Evolutionary conservation across 2,797 vertebrate genomes (phyloP).

Genomic region (Scyliorhinus canicula): DNA sequence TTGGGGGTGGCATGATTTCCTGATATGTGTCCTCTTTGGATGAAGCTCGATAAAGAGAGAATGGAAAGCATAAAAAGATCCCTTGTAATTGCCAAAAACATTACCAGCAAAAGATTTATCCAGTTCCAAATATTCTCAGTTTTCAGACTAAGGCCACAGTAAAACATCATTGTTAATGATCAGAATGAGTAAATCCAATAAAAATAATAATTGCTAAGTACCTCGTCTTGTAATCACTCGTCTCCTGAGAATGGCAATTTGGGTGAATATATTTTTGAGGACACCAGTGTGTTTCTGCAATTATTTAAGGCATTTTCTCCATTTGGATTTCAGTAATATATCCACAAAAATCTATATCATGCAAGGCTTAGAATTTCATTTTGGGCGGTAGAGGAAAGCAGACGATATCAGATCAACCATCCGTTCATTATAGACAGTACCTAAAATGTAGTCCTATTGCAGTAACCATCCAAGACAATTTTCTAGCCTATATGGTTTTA

Average conservation of each 20-base stretch:
- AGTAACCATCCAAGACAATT: not conserved
- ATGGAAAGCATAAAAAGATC: not conserved
- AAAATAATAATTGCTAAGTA: not conserved
- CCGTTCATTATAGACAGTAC: not conserved
- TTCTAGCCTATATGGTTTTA: not conserved
- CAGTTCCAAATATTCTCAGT: not conserved
- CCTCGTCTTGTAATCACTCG: not conserved
- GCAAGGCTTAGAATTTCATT: not conserved
- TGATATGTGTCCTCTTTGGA: not conserved
- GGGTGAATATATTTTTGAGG: not conserved
- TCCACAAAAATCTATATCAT: not conserved
- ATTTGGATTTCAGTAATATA: not conserved
- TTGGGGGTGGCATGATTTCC: not conserved
- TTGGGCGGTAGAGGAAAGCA: not conserved
- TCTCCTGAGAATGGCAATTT: not conserved
- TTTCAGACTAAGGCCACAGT: not conserved
- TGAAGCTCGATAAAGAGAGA: not conserved
- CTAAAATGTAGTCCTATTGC: not conserved
- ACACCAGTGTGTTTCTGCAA: not conserved
- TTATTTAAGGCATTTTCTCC: not conserved
- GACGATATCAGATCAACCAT: not conserved
- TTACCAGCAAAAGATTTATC: not conserved
- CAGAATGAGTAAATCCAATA: not conserved
- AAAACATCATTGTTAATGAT: not conserved
- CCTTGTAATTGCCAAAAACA: not conserved